Evolutionary conservation across 2,113 vertebrate genomes (phyloP), one percentile per base, ranked within the genome.

Genomic region (Hippolais icterina): DNA sequence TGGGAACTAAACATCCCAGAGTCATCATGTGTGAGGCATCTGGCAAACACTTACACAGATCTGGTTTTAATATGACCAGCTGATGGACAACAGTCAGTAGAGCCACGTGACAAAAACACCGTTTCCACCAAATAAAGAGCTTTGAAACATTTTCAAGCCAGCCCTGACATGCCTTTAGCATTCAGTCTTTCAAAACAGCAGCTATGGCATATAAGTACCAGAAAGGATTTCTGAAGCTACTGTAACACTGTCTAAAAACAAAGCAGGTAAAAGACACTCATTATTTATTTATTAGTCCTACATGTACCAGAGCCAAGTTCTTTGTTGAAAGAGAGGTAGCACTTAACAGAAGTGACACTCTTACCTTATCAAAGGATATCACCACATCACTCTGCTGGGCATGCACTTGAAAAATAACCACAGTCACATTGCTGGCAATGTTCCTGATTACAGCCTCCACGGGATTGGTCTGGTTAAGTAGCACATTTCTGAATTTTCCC

Each of bases 351-450:
- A 78, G 18, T 42, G 29, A 71, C 31, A 50, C 50, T 81, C 54
- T 68, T 74, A 60, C 99, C 98, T 97, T 98, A 82, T 95, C 97
- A 95, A 99, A 98, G 44, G 99, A 99, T 54, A 99, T 85, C 2
- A 99, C 99, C 83, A 98, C 97, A 78, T 99, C 98, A 52, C 35
- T 97, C 70, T 98, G 97, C 94, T 98, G 99, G 8, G 98, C 98
- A 94, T 99, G 99, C 81, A 99, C 98, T 97, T 99, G 99, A 95
- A 99, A 98, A 22, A 98, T 97, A 93, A 99, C 41, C 50, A 98
- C 98, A 29, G 99, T 96, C 17, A 98, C 98, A 2, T 98, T 98
- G 41, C 95, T 64, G 21, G 98, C 98, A 86, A 99, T 98, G 66
- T 97, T 94, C 87, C 97, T 98, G 93, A 99, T 97, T 35, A 98